Evolutionary conservation across 2,113 vertebrate species (phyloP).

Genomic region (Manacus vitellinus): DNA sequence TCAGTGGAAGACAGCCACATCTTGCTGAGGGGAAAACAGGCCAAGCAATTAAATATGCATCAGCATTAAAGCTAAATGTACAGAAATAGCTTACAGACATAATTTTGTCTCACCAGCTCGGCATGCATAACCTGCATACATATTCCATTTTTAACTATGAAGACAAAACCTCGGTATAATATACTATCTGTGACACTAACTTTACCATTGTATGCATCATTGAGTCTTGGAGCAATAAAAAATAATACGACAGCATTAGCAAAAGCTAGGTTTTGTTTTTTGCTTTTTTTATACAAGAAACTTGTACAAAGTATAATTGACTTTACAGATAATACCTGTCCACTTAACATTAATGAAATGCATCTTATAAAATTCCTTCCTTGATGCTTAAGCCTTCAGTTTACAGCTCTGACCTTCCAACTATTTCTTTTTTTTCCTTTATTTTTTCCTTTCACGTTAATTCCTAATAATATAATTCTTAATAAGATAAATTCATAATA

Average conservation of each 20-base stretch:
- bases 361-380: background rate
- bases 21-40: constrained; percentile 56
- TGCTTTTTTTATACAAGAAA: background rate
- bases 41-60: constrained; percentile 65
- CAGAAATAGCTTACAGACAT: constrained; percentile 51
- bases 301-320: background rate
- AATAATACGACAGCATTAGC: background rate
- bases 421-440: background rate
- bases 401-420: background rate
- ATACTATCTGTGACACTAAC: background rate
- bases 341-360: background rate
- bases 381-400: background rate
- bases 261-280: background rate
- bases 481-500: background rate
- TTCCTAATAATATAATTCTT: background rate
- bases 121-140: background rate
- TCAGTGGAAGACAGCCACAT: constrained; percentile 28
- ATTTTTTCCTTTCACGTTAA: background rate
- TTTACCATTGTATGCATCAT: background rate
- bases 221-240: background rate
- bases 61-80: constrained; percentile 49
- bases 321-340: background rate
- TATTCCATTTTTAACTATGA: constrained; percentile 25
- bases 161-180: constrained; percentile 7
- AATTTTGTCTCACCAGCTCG: constrained; percentile 22